Evolutionary conservation across 2,888 invertebrate species (phyloP), one percentile per base, ranked within the genome.

Genomic region (Cheilosia pagana): DNA sequence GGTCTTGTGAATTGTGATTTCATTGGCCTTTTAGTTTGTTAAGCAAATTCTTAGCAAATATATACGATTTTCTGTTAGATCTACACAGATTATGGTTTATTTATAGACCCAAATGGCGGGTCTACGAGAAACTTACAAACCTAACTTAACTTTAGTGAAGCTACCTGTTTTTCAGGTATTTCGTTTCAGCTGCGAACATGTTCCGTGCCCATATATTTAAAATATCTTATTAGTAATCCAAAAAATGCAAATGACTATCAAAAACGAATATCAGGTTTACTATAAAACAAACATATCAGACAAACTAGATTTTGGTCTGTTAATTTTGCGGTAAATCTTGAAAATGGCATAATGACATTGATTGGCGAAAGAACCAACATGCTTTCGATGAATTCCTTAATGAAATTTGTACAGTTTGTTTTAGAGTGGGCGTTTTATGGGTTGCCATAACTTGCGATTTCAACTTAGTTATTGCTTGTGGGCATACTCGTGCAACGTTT

Each of bases 231-330:
- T 60, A 52, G 48, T 41, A 52, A 60, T 60, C 52, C 25, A 19
- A 60, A 59, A 52, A 60, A 60, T 71, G 71, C 60, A 41, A 71
- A 71, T 71, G 41, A 23, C 28, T 52, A 41, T 60, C 50, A 28
- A 50, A 60, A 41, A 59, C 59, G 48, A 59, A 70, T 59, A 50
- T 59, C 70, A 59, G 25, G 59, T 71, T 71, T 50, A 50, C 16
- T 35, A 50, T 28, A 43, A 23, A 21, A 59, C 39, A 70, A 35
- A 57, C 31, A 48, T 57, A 57, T 35, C 19, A 16, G 23, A 5
- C 6, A 57, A 59, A 70, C 70, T 45, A 48, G 48, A 70, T 70
- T 70, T 70, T 23, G 35, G n/a, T 43, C 39, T 60, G n/a, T 60
- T 71, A 41, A 35, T 3, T 35, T 39, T 21, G 23, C 35, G 19